Evolutionary conservation across 2,888 invertebrate genomes (phyloP).

Genomic region (Xylocampa areola): DNA sequence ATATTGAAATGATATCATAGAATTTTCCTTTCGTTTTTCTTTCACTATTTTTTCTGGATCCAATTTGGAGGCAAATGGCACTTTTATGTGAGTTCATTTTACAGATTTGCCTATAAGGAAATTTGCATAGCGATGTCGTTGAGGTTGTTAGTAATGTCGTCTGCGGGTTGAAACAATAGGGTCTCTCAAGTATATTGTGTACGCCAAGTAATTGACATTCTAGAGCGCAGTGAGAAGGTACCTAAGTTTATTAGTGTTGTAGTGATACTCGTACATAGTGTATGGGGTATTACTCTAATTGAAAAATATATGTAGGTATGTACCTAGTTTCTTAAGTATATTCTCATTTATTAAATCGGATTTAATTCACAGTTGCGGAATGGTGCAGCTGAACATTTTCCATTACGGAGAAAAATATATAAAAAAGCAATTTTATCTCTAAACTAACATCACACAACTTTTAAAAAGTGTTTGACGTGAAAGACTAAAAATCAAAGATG

Average conservation of each 20-base stretch:
- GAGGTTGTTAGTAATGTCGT: slow-evolving; percentile 8
- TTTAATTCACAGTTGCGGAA: too few species aligned
- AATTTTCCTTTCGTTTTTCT: slow-evolving; percentile 6
- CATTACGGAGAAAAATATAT: too few species aligned
- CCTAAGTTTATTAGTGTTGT: not conserved
- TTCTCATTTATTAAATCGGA: too few species aligned
- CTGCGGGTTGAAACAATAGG: slow-evolving; percentile 15
- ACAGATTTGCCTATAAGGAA: slow-evolving; percentile 2
- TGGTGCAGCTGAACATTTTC: too few species aligned
- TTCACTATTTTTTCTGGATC: slow-evolving; percentile 14
- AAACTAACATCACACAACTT: too few species aligned
- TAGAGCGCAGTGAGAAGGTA: not conserved
- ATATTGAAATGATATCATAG: slow-evolving; percentile 4
- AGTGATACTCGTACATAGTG: too few species aligned
- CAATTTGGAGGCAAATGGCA: slow-evolving; percentile 20
- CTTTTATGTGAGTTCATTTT: slow-evolving; percentile 28
- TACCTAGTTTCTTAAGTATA: too few species aligned
- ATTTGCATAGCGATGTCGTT: slow-evolving; percentile 23
- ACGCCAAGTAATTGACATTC: slow-evolving; percentile 10
- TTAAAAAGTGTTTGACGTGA: too few species aligned
- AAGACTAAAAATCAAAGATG: too few species aligned
- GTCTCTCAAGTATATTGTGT: slow-evolving; percentile 4
- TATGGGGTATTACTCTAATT: not conserved
- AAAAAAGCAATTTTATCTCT: too few species aligned
- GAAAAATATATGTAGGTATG: too few species aligned